These are phyloP conservation scores for Chloropsis cyanopogon DNA, from an alignment of 2,113 vertebrate species.

Conservation along the genomic window DNA sequence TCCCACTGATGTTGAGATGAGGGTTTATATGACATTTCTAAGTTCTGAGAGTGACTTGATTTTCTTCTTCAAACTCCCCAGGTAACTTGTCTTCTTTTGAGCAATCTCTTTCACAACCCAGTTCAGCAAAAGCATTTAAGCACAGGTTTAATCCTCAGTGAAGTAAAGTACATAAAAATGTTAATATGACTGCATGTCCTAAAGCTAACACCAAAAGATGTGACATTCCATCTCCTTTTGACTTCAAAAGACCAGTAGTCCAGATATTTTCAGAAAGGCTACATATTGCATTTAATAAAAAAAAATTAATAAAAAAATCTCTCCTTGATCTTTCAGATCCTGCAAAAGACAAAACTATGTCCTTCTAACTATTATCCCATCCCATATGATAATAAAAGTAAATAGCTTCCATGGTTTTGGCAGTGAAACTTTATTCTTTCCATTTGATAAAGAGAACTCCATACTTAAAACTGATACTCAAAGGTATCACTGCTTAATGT, in stretches of 20 bases:
- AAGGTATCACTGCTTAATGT: not conserved
- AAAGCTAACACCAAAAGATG: not conserved
- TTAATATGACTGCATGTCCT: not conserved
- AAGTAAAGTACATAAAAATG: not conserved
- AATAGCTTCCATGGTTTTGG: not conserved
- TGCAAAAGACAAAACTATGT: not conserved
- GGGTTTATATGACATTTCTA: constrained; percentile 22
- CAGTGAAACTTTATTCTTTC: not conserved
- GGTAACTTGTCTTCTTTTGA: not conserved
- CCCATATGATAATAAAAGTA: not conserved
- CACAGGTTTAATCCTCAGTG: not conserved
- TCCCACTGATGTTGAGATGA: not conserved
- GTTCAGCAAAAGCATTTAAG: constrained; percentile 6
- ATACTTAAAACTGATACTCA: not conserved
- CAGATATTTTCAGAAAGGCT: not conserved
- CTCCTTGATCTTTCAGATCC: not conserved
- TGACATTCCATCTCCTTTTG: not conserved
- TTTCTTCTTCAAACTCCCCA: constrained; percentile 2
- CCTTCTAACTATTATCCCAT: not conserved
- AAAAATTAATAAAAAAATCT: not conserved
- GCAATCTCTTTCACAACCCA: not conserved
- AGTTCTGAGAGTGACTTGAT: constrained; percentile 8
- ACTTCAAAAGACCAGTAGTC: not conserved
- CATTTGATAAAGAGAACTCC: not conserved
- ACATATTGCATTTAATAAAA: not conserved